Base-by-base conservation (phyloP, 2,888 invertebrate species). In the Chaetogeoica ovagalla region DNA sequence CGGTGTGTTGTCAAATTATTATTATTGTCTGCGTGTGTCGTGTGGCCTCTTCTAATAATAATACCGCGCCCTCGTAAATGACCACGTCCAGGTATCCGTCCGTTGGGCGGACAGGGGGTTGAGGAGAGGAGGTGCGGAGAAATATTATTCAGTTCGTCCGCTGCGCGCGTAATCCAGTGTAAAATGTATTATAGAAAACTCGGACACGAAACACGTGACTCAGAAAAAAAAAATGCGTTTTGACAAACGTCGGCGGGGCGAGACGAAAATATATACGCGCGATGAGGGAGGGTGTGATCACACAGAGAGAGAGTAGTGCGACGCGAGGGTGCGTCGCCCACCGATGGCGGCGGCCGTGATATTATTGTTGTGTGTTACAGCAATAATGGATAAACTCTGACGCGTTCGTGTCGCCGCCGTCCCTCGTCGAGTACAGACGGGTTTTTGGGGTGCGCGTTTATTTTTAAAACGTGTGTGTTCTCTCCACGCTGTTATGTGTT, bases 381-480 rank as follows among this genome's bases (percentile, higher is more conserved):
- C 30, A 30, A n/a, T n/a, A 43, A 62, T 52, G 52, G 69, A 48
- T 48, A 48, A 43, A 59, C 76, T 68, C 68, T 9, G 68, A 48
- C 66, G 39, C 65, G 48, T 11, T 13, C 48, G 13, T 48, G 1
- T 1, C 48, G 11, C 48, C 48, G 48, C 15, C 13, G 48, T 13
- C 13, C 39, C 23, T 65, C 57, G 65, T 74, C 65, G 39, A n/a
- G n/a, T 19, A 21, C 21, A 65, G 57, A 76, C 68, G 59, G 23
- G 57, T 75, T 75, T 75, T 66, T 76, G 59, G 75, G 75, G 75
- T 66, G 66, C 59, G 75, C 23, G 55, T 43, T 39, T 71, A 63
- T 57, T 39, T 70, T n/a, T 63, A 71, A 71, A 79, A 77, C 19
- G 60, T 69, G 39, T 65, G 39, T 39, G 39, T 39, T 4, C 43